Conservation (phyloP, 53 echinoderm and acorn worm genomes). For the Apostichopus leukothele region DNA sequence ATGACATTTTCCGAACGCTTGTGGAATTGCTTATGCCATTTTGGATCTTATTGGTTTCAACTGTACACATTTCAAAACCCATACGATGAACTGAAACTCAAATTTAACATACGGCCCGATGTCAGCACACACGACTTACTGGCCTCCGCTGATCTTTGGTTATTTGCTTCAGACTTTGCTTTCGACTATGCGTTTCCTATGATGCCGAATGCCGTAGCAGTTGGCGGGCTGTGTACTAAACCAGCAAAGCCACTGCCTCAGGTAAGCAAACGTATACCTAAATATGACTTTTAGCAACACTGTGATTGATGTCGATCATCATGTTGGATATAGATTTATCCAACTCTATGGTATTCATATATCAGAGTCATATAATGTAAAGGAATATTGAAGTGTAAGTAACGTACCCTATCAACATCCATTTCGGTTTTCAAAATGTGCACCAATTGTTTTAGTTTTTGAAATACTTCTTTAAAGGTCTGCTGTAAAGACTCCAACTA, state of each 20-base stretch:
- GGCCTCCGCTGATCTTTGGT: not conserved
- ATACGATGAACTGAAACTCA: not conserved
- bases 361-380: too few species aligned
- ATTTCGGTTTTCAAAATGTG: too few species aligned
- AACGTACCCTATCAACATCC: too few species aligned
- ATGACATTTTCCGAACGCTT: constrained; percentile 20
- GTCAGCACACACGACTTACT: not conserved
- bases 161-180: not conserved
- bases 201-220: constrained; percentile 4
- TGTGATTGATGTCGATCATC: too few species aligned
- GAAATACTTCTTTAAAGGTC: too few species aligned
- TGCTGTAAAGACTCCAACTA: too few species aligned
- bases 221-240: not conserved
- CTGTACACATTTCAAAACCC: not conserved
- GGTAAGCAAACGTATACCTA: not conserved
- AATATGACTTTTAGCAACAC: too few species aligned
- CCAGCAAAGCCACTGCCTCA: not conserved
- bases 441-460: too few species aligned
- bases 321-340: too few species aligned
- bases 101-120: not conserved
- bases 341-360: too few species aligned
- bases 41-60: constrained; percentile 11
- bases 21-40: not conserved
- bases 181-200: constrained; percentile 2
- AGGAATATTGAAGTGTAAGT: too few species aligned